Conservation (phyloP, 2,797 vertebrate species). For the Platyrinchus mystaceus region DNA sequence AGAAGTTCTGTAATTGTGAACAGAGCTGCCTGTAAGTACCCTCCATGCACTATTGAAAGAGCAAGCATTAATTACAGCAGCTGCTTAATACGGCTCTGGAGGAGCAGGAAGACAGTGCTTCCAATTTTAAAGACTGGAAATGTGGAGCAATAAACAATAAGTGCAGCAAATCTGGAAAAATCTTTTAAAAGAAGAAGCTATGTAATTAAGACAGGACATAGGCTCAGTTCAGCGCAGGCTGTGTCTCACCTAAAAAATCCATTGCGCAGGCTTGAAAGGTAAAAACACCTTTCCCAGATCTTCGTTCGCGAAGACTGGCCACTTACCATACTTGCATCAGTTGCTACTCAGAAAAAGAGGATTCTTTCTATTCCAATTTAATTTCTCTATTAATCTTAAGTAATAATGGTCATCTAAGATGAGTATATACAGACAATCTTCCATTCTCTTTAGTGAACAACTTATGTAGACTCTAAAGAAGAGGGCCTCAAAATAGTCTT, state of each 20-base stretch:
- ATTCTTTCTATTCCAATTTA: background rate
- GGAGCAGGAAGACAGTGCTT: background rate
- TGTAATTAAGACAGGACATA: background rate
- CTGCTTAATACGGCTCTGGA: background rate
- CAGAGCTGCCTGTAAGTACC: background rate
- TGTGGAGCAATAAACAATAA: background rate
- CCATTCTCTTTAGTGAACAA: background rate
- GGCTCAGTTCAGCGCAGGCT: too few species aligned
- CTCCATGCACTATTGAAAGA: background rate
- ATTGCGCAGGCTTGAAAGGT: too few species aligned
- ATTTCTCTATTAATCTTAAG: background rate
- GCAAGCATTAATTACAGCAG: background rate
- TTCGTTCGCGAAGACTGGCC: too few species aligned
- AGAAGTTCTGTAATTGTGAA: background rate
- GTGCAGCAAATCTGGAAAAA: background rate
- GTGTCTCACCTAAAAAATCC: too few species aligned
- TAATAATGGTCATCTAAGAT: background rate
- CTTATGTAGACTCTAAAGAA: background rate
- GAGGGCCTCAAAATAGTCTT: background rate
- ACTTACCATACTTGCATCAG: background rate
- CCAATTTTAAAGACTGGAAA: background rate
- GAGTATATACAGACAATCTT: background rate
- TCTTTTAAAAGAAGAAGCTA: background rate
- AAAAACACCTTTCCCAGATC: too few species aligned
- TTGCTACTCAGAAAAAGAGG: background rate